Evolutionary conservation across 2,888 invertebrate species (phyloP), one percentile per base, ranked within the genome.

Genomic region (Euphydryas editha): DNA sequence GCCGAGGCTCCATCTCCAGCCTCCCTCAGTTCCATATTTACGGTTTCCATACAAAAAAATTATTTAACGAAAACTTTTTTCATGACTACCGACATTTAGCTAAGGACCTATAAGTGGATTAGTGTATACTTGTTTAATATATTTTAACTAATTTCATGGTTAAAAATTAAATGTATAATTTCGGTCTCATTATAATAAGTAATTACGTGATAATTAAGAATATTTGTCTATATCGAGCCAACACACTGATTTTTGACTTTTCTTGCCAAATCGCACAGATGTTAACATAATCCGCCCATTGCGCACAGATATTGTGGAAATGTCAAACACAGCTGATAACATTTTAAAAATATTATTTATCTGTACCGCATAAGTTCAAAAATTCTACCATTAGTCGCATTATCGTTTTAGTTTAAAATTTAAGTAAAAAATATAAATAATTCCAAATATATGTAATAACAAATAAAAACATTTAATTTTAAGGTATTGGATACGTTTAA

Each of bases 1-100:
- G 90, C 81, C 37, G 92, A 88, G 57, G 91, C 91, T 37, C 92
- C 92, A 72, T 92, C 92, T 11, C 92, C 92, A 68, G 89, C 90
- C 72, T 90, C 90, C 81, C 91, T 85, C 69, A 90, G 84, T 73
- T 92, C 92, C 92, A 92, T 92, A 78, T 83, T 84, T 63, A 80
- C 81, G 73, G 79, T 81, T 80, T 83, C 83, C 81, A 84, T 80
- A 73, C 74, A 77, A 78, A 73, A 62, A 57, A 49, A 68, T 8
- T 67, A 54, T 74, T 76, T 75, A 73, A 75, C 73, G 68, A 72
- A 69, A 76, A 75, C 75, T 73, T 71, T 77, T 76, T 74, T 81
- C 85, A 84, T 85, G 78, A 80, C 81, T 77, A 77, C 78, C 64
- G 67, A 63, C 65, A 59, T 69, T 55, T 61, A 68, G 62, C 69